A percentile compares a stretch with the other conserved stretches of the same genome.
Evolutionary conservation across 2,113 vertebrate species (phyloP).

Genomic region (Nanger granti): DNA sequence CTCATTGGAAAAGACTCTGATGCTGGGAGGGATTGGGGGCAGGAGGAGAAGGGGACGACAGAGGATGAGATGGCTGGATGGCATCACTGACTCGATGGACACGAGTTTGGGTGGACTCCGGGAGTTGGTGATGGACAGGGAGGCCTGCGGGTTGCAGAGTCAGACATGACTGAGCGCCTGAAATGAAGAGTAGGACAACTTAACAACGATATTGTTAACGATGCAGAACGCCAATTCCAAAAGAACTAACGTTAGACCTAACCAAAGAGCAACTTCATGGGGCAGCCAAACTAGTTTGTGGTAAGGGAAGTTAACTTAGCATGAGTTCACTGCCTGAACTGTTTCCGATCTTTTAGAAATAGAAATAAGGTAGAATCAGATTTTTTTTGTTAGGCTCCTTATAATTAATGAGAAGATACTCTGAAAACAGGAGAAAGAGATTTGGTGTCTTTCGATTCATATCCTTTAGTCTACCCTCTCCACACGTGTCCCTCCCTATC

Average conservation of each 20-base stretch:
- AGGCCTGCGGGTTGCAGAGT: background rate
- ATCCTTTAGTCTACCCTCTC: background rate
- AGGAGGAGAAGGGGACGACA: too few relatives aligned
- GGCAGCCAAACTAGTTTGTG: background rate
- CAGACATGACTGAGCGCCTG: too few relatives aligned
- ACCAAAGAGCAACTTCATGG: background rate
- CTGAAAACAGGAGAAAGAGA: background rate
- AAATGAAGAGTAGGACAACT: background rate
- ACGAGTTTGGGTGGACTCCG: rapidly evolving
- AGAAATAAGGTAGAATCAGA: background rate
- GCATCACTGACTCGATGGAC: too few relatives aligned
- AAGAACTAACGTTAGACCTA: background rate
- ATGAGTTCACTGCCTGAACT: background rate
- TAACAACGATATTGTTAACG: background rate
- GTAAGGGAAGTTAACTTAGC: background rate
- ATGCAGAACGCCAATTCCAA: background rate
- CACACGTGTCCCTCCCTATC: background rate
- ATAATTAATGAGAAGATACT: background rate
- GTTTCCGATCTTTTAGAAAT: background rate
- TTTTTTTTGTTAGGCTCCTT: background rate
- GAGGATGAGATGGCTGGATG: too few relatives aligned
- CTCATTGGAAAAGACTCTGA: too few relatives aligned
- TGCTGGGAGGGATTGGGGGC: too few relatives aligned
- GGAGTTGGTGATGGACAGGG: background rate
- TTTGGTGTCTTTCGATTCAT: background rate